Base-by-base conservation (phyloP, 2,888 invertebrate genomes). In the Calameuta pallipes region DNA sequence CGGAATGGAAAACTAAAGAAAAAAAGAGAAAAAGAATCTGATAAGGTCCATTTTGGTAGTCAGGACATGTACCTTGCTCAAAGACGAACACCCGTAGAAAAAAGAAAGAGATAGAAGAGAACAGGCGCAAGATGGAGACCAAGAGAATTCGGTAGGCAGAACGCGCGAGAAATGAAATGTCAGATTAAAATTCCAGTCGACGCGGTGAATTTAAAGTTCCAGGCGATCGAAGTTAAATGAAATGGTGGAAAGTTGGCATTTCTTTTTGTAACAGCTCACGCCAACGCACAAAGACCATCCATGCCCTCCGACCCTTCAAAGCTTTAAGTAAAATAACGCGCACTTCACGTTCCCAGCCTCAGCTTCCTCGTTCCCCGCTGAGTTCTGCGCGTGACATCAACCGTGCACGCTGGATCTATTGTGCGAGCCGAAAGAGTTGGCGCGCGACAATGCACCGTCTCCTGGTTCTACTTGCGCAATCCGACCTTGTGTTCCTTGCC, bases 181-280 rank as follows among this genome's bases (percentile, higher is more conserved):
- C 41, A 74, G 74, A 81, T 82, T 82, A 77, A 79, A 82, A 82
- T 82, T 82, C 81, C 79, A 79, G 68, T 71, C 71, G 71, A 13
- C 71, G 31, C 71, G 31, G 71, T 71, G 31, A 34, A 34, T 34
- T 71, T 56, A 23, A 34, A 71, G 33, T 71, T 31, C 33, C 71
- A 34, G 71, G 75, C 75, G 70, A 41, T 75, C 77, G 73, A 78
- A 80, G 78, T 77, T 81, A 80, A 82, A 82, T 82, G 80, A 82
- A 82, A 82, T 82, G 79, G 76, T 74, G 75, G 15, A 75, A 74
- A 31, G 36, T 80, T 76, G 41, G 41, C 41, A 56, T 23, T 56
- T 77, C 78, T 81, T 81, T 76, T 35, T 15, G 41, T 56, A 56
- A 23, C 41, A 56, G 23, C 41, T 56, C 41, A 56, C 41, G 41